Conservation (phyloP, 2,797 vertebrate species). For the Toxotes lorentzi region DNA sequence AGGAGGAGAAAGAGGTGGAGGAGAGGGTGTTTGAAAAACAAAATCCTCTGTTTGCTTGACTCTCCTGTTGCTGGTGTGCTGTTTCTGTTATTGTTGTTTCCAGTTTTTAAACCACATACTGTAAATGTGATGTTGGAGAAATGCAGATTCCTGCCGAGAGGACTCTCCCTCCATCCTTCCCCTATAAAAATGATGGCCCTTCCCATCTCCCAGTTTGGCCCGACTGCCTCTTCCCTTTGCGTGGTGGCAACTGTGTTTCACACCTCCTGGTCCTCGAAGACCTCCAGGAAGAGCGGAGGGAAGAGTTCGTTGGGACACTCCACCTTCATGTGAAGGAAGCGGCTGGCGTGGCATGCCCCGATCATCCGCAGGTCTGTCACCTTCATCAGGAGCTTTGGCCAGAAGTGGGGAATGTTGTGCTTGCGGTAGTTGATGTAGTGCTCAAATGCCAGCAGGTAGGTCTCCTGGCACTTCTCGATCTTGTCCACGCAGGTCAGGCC, state of each 20-base stretch:
- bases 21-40: constrained; percentile 61
- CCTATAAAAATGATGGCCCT: constrained; percentile 40
- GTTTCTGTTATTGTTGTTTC: constrained; percentile 62
- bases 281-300: constrained; percentile 95
- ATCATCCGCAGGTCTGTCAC: constrained; percentile 98
- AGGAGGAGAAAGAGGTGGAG: constrained; percentile 67
- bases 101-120: constrained; percentile 65
- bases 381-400: constrained; percentile 99
- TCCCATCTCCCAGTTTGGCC: constrained; percentile 47
- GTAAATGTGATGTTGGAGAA: constrained; percentile 60
- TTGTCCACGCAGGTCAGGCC: constrained; percentile 93
- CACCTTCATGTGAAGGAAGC: constrained; percentile 99
- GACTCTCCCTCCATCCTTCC: constrained; percentile 61
- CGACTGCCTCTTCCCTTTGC: constrained; percentile 44
- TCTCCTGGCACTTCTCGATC: constrained; percentile 96
- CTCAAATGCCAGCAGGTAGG: constrained; percentile 96
- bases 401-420: constrained; percentile 99
- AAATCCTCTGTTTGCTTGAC: constrained; percentile 64
- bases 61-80: constrained; percentile 80
- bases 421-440: constrained; percentile 99
- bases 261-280: constrained; percentile 96
- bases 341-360: constrained; percentile 95
- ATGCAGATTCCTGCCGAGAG: constrained; percentile 58
- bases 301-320: constrained; percentile 97
- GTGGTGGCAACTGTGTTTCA: constrained; percentile 70